A percentile compares a stretch with the other conserved stretches of the same genome.
These are phyloP conservation scores for Steinernema khuongi DNA, from an alignment of 1,140 invertebrate species.

Conservation along the genomic window DNA sequence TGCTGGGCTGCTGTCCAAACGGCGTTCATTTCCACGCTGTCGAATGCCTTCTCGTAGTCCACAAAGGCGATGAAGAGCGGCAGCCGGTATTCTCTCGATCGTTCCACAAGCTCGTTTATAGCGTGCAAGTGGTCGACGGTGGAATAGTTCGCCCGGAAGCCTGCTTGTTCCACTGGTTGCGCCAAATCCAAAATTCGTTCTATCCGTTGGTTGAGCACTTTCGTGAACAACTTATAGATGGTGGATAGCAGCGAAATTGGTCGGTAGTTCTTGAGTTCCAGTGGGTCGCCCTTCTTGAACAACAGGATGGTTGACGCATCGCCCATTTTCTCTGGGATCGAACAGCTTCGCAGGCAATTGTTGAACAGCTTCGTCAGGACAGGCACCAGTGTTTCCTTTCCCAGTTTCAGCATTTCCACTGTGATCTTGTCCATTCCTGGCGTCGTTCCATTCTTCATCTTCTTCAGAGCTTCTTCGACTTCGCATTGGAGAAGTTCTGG, in stretches of 20 bases:
- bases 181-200: background rate
- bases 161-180: conserved; percentile 29
- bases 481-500: background rate
- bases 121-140: conserved; percentile 36
- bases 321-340: background rate
- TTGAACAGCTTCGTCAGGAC: too few species aligned
- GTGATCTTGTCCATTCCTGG: too few species aligned
- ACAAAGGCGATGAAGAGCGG: conserved; percentile 33
- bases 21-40: conserved; percentile 20
- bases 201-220: background rate
- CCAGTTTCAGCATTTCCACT: too few species aligned
- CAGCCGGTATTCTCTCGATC: background rate
- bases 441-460: background rate
- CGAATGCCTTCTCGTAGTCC: conserved; percentile 42
- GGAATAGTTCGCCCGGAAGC: conserved; percentile 36
- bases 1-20: conserved; percentile 10
- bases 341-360: background rate
- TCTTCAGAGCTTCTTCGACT: background rate
- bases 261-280: conserved; percentile 1
- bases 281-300: background rate
- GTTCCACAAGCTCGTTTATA: conserved; percentile 24
- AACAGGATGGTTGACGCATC: background rate
- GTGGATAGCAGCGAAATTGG: conserved; percentile 4
- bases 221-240: conserved; percentile 5
- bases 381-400: too few species aligned